Evolutionary conservation across 2,113 vertebrate species (phyloP), one percentile per base, ranked within the genome.

Genomic region (Oryzias celebensis): DNA sequence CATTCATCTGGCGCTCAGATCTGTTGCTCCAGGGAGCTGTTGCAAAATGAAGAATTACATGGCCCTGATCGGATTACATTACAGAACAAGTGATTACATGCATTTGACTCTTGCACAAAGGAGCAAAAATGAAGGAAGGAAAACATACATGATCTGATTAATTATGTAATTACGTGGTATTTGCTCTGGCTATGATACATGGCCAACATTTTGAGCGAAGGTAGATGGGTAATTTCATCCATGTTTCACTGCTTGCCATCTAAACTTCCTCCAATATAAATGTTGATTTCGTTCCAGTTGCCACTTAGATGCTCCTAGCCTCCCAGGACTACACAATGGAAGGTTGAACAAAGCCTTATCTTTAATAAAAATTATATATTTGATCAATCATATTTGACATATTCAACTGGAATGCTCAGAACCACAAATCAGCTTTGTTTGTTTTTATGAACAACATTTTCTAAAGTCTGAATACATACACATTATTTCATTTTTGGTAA

Each of bases 1-100:
- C 83, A 85, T 87, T 73, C 86, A 82, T 88, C 80, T 85, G 65
- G 58, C 73, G 52, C 85, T 79, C 82, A 67, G 65, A 85, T 81
- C 75, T 53, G 45, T 85, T 81, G 88, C 88, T 90, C 85, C 77
- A 73, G 88, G 88, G 87, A 90, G 85, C 85, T 85, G 84, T 87
- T 88, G 88, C 77, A 83, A 88, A 87, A 90, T 90, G 84, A 90
- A 88, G 88, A 90, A 88, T 90, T 87, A 87, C 85, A 87, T 76
- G 84, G 82, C 77, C 78, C 75, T 90, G 85, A 90, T 90, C 88
- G 76, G 85, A 90, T 90, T 90, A 87, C 78, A 85, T 88, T 86
- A 87, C 77, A 66, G 79, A 85, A 85, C 84, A 87, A 83, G 83
- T 82, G 85, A 86, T 87, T 90, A 88, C 88, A 86, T 81, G 86